Percentiles rank a stretch among this genome's conserved stretches.
Evolutionary conservation across 2,888 invertebrate species (phyloP).

Genomic region (Andrena minutula): DNA sequence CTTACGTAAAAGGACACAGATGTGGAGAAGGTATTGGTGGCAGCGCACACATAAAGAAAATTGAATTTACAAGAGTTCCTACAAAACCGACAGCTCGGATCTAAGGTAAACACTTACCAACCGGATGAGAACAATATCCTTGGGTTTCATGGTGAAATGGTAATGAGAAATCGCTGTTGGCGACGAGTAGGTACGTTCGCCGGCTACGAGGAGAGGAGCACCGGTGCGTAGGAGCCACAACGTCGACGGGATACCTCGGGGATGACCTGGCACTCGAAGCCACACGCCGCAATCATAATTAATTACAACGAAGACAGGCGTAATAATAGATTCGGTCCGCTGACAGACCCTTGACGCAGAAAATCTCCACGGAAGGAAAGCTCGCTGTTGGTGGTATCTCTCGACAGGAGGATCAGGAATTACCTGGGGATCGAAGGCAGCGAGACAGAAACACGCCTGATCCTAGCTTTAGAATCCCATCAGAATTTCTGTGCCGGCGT

Average conservation of each 20-base stretch:
- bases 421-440: constrained; percentile 21
- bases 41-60: not conserved
- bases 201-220: not conserved
- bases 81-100: not conserved
- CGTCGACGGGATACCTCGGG: constrained; percentile 21
- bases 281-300: constrained; percentile 63
- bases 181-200: not conserved
- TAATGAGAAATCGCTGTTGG: not conserved
- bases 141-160: not conserved
- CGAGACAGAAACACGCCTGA: constrained; percentile 1
- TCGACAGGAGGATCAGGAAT: not conserved
- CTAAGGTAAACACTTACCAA: not conserved
- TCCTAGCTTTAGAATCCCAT: not conserved
- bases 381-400: constrained; percentile 54
- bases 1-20: no score
- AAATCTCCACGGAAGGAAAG: constrained; percentile 49
- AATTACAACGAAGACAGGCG: constrained; percentile 61
- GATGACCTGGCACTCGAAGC: constrained; percentile 40
- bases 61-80: not conserved
- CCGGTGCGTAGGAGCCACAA: constrained; percentile 40
- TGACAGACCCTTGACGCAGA: constrained; percentile 55
- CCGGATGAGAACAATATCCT: no score
- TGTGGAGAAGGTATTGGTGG: no score
- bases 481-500: not conserved
- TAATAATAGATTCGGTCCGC: constrained; percentile 62